phyloP scores from a whole-genome alignment of 1,140 invertebrate genomes.

The Chrysomallon squamiferum region DNA sequence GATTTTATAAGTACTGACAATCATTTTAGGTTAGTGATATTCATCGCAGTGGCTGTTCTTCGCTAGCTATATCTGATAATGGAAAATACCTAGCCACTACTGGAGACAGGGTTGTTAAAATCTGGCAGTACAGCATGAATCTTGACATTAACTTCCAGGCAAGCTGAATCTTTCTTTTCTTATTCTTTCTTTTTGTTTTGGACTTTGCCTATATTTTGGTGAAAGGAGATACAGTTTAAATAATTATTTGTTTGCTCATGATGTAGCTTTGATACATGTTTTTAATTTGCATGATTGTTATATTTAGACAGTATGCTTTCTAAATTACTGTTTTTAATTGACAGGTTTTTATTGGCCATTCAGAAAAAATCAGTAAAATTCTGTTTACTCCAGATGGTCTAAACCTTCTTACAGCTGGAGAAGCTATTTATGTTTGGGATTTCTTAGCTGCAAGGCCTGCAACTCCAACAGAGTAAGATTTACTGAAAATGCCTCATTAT shows the following conservation, averaged over 20 bases:
- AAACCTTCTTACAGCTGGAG: conserved; percentile 54
- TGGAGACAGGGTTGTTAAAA: conserved; percentile 61
- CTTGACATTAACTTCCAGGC: conserved; percentile 63
- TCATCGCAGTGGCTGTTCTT: conserved; percentile 54
- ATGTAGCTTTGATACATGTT: neutral
- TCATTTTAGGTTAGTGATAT: conserved; percentile 56
- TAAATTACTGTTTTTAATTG: no score
- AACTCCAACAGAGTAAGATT: conserved; percentile 42
- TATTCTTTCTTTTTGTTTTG: no score
- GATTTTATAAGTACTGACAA: no score
- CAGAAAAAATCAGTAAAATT: conserved; percentile 53
- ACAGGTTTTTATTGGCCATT: conserved; percentile 64
- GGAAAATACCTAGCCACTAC: conserved; percentile 58
- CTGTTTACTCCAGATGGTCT: conserved; percentile 55
- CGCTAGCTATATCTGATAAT: conserved; percentile 47
- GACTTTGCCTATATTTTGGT: no score
- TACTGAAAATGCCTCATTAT: no score
- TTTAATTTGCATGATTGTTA: neutral
- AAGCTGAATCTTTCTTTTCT: neutral
- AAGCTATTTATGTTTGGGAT: conserved; percentile 63
- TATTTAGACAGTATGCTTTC: neutral
- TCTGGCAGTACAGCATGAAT: conserved; percentile 62
- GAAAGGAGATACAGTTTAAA: no score
- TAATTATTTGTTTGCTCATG: neutral
- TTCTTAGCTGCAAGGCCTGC: conserved; percentile 45